Conservation (phyloP, 2,888 invertebrate species). For the Drosophila meridiana region DNA sequence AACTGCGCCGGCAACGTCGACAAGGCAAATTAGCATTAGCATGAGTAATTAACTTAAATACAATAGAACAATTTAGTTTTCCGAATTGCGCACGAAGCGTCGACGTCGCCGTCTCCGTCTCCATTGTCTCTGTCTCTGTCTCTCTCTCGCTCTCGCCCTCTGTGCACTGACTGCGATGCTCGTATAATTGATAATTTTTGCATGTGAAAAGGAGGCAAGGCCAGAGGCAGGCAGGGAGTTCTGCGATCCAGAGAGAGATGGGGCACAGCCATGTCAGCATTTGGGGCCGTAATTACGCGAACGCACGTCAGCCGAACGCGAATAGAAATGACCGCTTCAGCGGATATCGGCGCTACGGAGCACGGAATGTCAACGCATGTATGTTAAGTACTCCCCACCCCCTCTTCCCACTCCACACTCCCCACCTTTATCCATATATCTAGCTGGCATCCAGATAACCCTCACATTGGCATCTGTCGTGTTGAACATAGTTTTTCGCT, state of each 20-base stretch:
- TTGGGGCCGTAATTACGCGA: constrained; percentile 69
- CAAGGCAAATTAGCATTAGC: constrained; percentile 75
- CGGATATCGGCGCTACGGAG: constrained; percentile 58
- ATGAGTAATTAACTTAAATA: constrained; percentile 80
- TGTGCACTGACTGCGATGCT: neutral
- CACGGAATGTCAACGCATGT: constrained; percentile 2
- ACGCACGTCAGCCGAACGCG: constrained; percentile 54
- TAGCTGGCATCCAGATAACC: neutral
- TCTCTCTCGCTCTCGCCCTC: neutral
- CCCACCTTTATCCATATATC: neutral
- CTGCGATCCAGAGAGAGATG: neutral
- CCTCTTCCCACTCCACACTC: neutral
- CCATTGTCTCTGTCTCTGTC: neutral
- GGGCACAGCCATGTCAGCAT: constrained; percentile 52
- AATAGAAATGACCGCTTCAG: constrained; percentile 55
- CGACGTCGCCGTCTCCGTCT: constrained; percentile 14
- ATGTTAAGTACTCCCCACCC: neutral
- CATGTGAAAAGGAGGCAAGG: constrained; percentile 27
- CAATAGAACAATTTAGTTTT: constrained; percentile 79
- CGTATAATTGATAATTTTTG: constrained; percentile 73
- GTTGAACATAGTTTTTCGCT: constrained; percentile 50
- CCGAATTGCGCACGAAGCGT: constrained; percentile 66
- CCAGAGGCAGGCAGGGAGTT: neutral
- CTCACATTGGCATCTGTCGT: constrained; percentile 8
- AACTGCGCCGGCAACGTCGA: constrained; percentile 38